Evolutionary conservation across 2,888 invertebrate genomes (phyloP), one percentile per base, ranked within the genome.

Genomic region (Timandra comae): DNA sequence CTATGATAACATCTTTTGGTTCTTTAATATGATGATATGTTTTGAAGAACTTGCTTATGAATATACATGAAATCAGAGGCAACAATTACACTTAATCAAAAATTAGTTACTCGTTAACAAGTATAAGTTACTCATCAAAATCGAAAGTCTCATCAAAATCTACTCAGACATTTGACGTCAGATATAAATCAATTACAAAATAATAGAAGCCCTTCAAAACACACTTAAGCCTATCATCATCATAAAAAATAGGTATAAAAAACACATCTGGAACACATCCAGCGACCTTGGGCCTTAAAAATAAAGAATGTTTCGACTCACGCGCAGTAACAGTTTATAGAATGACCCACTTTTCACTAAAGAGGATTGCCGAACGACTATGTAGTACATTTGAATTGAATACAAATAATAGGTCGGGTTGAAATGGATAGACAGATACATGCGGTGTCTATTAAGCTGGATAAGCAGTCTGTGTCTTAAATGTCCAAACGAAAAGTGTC

Each of bases 231-330:
- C 52, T 46, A n/a, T n/a, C n/a, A n/a, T n/a, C n/a, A n/a, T 6
- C 16, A 56, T 57, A 48, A 49, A 55, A 46, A 35, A 51, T 47
- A 53, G 64, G 68, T 59, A 63, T 59, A 59, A 58, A 66, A 58
- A 59, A 56, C 56, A 65, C 6, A 67, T 68, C 67, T 84, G 82
- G 81, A 81, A 63, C 73, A 53, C 43, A 66, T 82, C 80, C 82
- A 85, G 73, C 78, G 80, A 79, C 84, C 84, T 84, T 85, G 84
- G 63, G 64, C 72, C 61, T 71, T 70, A 27, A 55, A 52, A 60
- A 62, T 61, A 63, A 63, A 65, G 60, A 69, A 70, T 67, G 64
- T 56, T 24, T 63, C 63, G 65, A 58, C 73, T 70, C 73, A 66
- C 68, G 67, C 68, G 56, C 60, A 54, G 65, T 47, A n/a, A n/a